Conservation (phyloP, 1,140 invertebrate species). For the Akabosia matsudoensis region DNA sequence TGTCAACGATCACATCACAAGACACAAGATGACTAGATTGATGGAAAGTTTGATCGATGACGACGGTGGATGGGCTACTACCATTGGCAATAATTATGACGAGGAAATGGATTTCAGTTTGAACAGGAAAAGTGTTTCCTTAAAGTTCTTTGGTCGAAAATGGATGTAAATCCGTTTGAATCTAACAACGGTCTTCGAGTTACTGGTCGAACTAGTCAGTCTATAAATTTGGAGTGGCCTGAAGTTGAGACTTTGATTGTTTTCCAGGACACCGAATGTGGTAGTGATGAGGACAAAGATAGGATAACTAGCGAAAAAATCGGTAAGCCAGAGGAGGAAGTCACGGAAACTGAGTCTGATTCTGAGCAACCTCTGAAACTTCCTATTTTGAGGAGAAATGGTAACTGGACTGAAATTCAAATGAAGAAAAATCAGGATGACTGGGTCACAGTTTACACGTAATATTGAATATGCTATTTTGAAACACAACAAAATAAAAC, state of each 20-base stretch:
- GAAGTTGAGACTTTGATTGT: no score
- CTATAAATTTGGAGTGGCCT: not conserved
- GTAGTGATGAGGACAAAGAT: not conserved
- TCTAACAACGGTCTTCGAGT: not conserved
- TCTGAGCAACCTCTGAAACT: not conserved
- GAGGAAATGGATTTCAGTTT: not conserved
- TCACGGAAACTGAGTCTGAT: not conserved
- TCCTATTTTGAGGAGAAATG: not conserved
- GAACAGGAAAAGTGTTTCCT: no score
- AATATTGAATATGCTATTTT: not conserved
- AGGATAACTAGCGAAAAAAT: not conserved
- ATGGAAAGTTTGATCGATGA: not conserved
- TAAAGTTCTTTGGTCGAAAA: not conserved
- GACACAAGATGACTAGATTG: no score
- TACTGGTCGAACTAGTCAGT: slow-evolving; percentile 34
- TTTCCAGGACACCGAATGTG: no score
- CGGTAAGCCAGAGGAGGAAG: slow-evolving; percentile 3
- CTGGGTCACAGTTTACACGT: slow-evolving; percentile 34
- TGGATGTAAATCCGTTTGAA: not conserved
- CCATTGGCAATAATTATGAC: not conserved
- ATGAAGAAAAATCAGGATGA: slow-evolving; percentile 24
- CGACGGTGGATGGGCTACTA: not conserved
- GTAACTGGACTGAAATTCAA: slow-evolving; percentile 35
- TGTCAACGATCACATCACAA: no score
- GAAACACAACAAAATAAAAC: no score